Evolutionary conservation across 2,797 vertebrate species (phyloP).

Genomic region (Bufotes viridis): DNA sequence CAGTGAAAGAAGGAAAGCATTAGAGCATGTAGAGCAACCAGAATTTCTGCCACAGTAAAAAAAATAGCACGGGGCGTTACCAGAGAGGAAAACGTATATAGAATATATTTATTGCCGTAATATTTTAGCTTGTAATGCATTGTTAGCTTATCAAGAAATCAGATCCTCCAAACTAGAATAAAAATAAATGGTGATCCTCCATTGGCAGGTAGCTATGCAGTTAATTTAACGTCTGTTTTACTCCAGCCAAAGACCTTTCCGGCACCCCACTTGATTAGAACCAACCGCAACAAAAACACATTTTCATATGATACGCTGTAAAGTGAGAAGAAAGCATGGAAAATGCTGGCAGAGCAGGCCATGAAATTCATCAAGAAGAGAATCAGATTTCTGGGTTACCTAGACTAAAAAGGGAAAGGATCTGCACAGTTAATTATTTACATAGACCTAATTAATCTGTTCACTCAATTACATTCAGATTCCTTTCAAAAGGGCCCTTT

Average conservation of each 20-base stretch:
- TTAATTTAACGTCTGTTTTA: conserved; percentile 29
- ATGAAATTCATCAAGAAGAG: background rate
- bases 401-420: background rate
- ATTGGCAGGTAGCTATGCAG: conserved; percentile 38
- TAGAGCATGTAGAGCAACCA: no score
- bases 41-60: no score
- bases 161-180: background rate
- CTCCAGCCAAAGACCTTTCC: conserved; percentile 5
- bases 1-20: no score
- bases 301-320: conserved; percentile 11
- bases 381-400: background rate
- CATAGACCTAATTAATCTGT: background rate
- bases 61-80: no score
- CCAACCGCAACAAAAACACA: conserved; percentile 30
- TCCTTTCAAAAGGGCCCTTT: no score
- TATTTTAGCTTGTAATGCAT: no score
- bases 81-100: no score
- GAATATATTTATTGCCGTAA: no score
- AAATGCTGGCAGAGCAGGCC: background rate
- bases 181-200: background rate
- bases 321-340: conserved; percentile 22
- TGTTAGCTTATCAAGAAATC: conserved; percentile 14
- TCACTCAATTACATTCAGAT: background rate
- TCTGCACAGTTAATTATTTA: conserved; percentile 1
- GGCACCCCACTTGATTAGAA: conserved; percentile 29